Percentiles rank a stretch among this genome's conserved stretches.
Evolutionary conservation across 2,113 vertebrate genomes (phyloP).

Genomic region (Osmerus eperlanus): DNA sequence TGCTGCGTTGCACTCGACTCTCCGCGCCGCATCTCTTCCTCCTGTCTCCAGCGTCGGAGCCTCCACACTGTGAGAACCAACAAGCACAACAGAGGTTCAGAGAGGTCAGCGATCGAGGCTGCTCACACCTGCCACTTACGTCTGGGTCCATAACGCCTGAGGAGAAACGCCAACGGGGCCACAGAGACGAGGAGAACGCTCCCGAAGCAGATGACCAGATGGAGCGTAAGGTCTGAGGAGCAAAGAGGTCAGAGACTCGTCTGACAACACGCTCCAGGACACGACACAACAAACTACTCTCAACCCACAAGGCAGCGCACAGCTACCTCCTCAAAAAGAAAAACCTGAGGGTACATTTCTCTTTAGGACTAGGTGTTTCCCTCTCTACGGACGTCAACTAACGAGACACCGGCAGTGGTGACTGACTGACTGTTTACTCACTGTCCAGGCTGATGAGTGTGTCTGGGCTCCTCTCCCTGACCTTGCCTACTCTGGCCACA

Average conservation of each 20-base stretch:
- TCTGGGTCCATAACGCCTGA: background rate
- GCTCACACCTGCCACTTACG: background rate
- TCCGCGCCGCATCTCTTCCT: background rate
- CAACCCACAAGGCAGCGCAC: too few species aligned
- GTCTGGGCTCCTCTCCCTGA: slow-evolving; percentile 6
- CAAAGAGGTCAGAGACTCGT: background rate
- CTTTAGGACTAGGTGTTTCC: too few species aligned
- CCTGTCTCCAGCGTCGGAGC: background rate
- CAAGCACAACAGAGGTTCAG: background rate
- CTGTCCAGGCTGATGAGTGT: slow-evolving; percentile 5
- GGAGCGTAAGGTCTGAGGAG: background rate
- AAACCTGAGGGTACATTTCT: too few species aligned
- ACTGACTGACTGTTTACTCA: slow-evolving; percentile 7
- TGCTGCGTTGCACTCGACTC: background rate
- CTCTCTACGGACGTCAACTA: too few species aligned
- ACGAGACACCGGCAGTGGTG: too few species aligned
- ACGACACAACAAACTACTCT: too few species aligned
- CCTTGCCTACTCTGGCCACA: background rate
- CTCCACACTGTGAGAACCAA: background rate
- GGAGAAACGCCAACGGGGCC: slow-evolving; percentile 1
- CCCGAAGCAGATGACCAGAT: background rate
- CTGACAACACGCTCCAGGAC: too few species aligned
- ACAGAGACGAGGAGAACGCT: background rate
- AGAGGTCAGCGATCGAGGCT: too few species aligned
- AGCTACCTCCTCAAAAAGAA: too few species aligned